These are phyloP conservation scores for Eupithecia inturbata DNA, from an alignment of 2,888 invertebrate species.

Conservation along the genomic window DNA sequence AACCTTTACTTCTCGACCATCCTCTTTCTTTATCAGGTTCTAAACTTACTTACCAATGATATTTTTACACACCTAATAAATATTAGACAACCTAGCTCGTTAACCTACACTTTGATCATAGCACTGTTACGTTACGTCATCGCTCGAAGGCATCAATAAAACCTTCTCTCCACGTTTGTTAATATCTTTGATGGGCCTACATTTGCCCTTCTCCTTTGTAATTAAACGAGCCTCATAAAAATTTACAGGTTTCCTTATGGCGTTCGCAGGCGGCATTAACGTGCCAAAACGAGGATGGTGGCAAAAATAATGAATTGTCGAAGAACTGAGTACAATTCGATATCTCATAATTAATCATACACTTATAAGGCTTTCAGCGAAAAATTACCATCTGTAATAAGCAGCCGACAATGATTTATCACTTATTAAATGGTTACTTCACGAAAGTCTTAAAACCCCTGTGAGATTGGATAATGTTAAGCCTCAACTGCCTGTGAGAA, in stretches of 20 bases:
- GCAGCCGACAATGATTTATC: constrained; percentile 62
- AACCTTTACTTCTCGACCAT: too few relatives aligned
- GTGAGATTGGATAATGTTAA: constrained; percentile 27
- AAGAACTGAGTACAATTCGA: constrained; percentile 58
- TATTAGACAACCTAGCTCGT: not conserved
- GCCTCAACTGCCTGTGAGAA: constrained; percentile 12
- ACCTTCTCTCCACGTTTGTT: constrained; percentile 23
- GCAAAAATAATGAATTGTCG: constrained; percentile 59
- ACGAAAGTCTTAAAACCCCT: constrained; percentile 31
- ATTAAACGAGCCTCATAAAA: constrained; percentile 49
- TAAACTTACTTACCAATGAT: too few relatives aligned
- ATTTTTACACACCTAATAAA: not conserved
- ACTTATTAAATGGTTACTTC: constrained; percentile 48
- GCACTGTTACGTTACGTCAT: constrained; percentile 5
- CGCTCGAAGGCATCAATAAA: constrained; percentile 18
- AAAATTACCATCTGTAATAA: constrained; percentile 66
- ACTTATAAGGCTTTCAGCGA: constrained; percentile 63
- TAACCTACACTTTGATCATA: not conserved
- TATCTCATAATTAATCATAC: constrained; percentile 71
- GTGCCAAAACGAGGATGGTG: constrained; percentile 50
- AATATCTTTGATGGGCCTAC: constrained; percentile 37
- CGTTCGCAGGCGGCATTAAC: constrained; percentile 20
- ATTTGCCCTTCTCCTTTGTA: constrained; percentile 35
- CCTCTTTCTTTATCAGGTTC: too few relatives aligned
- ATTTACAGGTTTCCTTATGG: constrained; percentile 42